These are phyloP conservation scores for Teinopalpus imperialis DNA, from an alignment of 2,888 invertebrate genomes.

Conservation along the genomic window DNA sequence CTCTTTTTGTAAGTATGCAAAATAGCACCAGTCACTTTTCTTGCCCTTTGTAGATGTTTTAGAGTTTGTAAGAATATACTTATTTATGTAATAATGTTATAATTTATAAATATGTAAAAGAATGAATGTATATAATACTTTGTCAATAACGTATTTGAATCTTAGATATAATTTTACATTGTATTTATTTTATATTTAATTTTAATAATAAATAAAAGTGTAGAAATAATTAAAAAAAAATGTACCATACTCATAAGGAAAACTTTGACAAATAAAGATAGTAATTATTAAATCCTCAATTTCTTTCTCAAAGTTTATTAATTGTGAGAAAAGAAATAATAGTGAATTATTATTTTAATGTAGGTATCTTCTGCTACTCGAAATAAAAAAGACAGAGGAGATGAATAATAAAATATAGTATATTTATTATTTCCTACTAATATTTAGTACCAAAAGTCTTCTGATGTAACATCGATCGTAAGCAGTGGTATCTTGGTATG, in stretches of 20 bases:
- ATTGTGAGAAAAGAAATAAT: too few species aligned
- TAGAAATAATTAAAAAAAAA: slow-evolving; percentile 20
- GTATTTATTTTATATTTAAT: background rate
- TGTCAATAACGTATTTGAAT: slow-evolving; percentile 35
- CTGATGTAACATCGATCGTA: too few species aligned
- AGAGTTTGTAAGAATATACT: slow-evolving; percentile 39
- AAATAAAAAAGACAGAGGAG: too few species aligned
- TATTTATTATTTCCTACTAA: too few species aligned
- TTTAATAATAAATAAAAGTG: slow-evolving; percentile 4
- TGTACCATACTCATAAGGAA: slow-evolving; percentile 30
- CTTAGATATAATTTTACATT: background rate
- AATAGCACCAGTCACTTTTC: slow-evolving; percentile 45
- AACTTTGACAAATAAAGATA: slow-evolving; percentile 80
- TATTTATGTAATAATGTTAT: slow-evolving; percentile 32
- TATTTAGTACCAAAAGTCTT: too few species aligned
- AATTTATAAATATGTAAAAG: slow-evolving; percentile 29
- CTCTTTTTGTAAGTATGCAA: slow-evolving; percentile 35
- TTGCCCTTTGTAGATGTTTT: slow-evolving; percentile 45
- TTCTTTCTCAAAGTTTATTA: slow-evolving; percentile 38
- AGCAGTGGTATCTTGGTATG: too few species aligned
- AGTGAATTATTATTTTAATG: too few species aligned
- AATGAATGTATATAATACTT: slow-evolving; percentile 38
- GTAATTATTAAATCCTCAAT: slow-evolving; percentile 45
- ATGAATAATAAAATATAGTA: too few species aligned
- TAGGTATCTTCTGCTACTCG: too few species aligned